Conservation (phyloP, 2,113 vertebrate species). For the Cisticola juncidis region DNA sequence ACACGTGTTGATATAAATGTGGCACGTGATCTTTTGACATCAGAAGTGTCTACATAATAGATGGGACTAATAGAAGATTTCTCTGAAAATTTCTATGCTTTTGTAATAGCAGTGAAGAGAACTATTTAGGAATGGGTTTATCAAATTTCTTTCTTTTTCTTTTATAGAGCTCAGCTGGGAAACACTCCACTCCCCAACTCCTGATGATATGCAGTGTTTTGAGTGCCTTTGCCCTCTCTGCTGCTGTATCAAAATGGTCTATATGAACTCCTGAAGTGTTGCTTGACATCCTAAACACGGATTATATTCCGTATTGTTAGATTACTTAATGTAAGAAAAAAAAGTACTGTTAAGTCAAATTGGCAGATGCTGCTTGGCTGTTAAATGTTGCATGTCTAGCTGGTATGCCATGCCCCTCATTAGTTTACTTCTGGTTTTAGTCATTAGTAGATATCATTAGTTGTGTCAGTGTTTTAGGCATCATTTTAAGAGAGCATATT, state of each 20-base stretch:
- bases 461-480: slow-evolving; percentile 19
- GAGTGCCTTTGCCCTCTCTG: slow-evolving; percentile 33
- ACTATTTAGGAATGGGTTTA: not conserved
- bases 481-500: not conserved
- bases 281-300: not conserved
- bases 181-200: not conserved
- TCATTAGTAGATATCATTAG: slow-evolving; percentile 16
- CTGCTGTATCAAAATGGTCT: slow-evolving; percentile 44
- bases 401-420: slow-evolving; percentile 2
- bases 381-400: not conserved
- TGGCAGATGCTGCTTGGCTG: not conserved
- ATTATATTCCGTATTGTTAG: not conserved
- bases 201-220: slow-evolving; percentile 56
- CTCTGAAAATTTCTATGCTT: not conserved
- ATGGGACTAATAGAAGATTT: not conserved
- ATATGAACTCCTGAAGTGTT: slow-evolving; percentile 33
- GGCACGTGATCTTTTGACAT: not conserved
- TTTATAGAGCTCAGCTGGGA: slow-evolving; percentile 53
- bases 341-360: not conserved
- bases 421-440: slow-evolving; percentile 29
- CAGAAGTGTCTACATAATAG: not conserved
- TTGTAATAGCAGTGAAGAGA: not conserved
- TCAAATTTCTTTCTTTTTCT: not conserved
- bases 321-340: not conserved
- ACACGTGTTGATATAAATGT: not conserved